Percentiles rank a stretch among this genome's conserved stretches.
Evolutionary conservation across 2,888 invertebrate genomes (phyloP).

Genomic region (Taenaris catops): DNA sequence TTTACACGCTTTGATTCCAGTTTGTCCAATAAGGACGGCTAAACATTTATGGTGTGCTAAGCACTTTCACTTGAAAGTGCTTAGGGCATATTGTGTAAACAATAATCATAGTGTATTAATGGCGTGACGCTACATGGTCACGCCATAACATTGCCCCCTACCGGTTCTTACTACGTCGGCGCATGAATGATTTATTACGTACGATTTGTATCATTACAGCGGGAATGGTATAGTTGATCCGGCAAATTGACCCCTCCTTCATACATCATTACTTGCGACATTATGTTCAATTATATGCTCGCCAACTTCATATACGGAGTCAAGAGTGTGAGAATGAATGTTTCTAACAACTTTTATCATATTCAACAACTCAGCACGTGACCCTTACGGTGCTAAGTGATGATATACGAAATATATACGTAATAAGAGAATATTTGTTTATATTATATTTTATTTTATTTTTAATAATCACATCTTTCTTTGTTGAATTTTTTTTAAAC

Average conservation of each 20-base stretch:
- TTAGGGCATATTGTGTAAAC: conserved; percentile 31
- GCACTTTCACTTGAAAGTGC: conserved; percentile 39
- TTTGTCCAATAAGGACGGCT: conserved; percentile 13
- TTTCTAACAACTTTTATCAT: too few species aligned
- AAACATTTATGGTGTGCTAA: conserved; percentile 29
- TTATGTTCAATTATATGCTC: conserved; percentile 4
- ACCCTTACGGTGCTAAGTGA: too few species aligned
- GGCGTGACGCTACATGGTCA: conserved; percentile 36
- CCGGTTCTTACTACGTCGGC: conserved; percentile 1
- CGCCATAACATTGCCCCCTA: conserved; percentile 12
- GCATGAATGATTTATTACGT: conserved; percentile 10
- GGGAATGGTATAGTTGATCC: conserved; percentile 10
- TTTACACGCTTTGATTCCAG: neutral
- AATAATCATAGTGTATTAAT: conserved; percentile 40
- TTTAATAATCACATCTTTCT: too few species aligned
- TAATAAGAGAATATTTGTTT: too few species aligned
- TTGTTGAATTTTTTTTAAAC: too few species aligned
- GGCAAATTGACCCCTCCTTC: conserved; percentile 14
- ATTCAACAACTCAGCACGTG: too few species aligned
- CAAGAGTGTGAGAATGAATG: conserved; percentile 1
- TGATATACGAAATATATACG: too few species aligned
- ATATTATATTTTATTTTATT: too few species aligned
- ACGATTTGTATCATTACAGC: conserved; percentile 8
- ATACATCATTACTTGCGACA: conserved; percentile 3
- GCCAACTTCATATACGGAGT: neutral